Conservation (phyloP, 1,140 invertebrate genomes). For the Zaprionus davidi region DNA sequence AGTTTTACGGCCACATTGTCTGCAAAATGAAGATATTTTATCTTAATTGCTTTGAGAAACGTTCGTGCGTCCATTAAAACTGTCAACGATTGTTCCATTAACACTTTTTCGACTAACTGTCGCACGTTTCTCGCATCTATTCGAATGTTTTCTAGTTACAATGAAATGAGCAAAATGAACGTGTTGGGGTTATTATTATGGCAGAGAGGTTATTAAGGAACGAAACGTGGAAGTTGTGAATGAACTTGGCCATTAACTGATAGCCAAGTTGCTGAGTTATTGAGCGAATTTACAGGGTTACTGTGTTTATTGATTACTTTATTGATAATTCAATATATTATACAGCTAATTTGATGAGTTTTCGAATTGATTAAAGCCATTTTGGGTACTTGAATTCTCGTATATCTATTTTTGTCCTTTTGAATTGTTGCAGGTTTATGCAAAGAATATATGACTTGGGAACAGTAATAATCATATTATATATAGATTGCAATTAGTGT, state of each 20-base stretch:
- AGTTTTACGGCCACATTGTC: constrained; percentile 22
- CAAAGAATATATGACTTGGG: too few relatives aligned
- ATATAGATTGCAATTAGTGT: too few relatives aligned
- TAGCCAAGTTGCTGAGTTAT: background rate
- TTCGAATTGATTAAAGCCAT: background rate
- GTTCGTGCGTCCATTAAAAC: constrained; percentile 37
- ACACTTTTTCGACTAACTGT: constrained; percentile 44
- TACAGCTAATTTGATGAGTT: background rate
- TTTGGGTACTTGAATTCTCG: too few relatives aligned
- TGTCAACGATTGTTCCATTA: constrained; percentile 33
- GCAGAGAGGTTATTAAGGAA: background rate
- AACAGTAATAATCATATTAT: too few relatives aligned
- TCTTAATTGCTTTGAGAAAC: constrained; percentile 35
- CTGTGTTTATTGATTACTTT: background rate
- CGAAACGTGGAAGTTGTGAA: background rate
- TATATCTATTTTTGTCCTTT: too few relatives aligned
- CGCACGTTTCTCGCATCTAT: constrained; percentile 28
- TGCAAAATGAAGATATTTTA: constrained; percentile 41
- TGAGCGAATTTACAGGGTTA: background rate
- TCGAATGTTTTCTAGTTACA: background rate
- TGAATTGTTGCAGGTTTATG: too few relatives aligned
- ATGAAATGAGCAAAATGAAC: background rate
- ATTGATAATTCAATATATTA: background rate
- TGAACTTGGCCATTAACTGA: background rate
- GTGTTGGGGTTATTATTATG: constrained; percentile 1